phyloP scores from a whole-genome alignment of 2,888 invertebrate genomes.

The Ditula angustiorana region DNA sequence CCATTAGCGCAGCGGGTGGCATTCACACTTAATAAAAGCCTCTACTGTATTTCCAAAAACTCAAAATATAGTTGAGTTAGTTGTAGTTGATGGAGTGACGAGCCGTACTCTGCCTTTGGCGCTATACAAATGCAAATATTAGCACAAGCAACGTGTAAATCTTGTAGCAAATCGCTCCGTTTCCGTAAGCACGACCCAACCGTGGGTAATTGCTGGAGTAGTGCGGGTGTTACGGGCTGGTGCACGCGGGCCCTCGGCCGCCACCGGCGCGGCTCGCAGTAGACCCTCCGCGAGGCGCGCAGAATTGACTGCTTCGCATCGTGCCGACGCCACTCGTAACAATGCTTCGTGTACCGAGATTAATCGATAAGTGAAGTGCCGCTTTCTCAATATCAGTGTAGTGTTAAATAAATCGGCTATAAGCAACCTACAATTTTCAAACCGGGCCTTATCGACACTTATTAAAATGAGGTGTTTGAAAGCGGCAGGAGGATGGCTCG shows the following conservation, averaged over 20 bases:
- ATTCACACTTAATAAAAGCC: conserved; percentile 41
- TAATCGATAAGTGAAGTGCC: conserved; percentile 77
- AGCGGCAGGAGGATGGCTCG: conserved; percentile 82
- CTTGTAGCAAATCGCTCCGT: conserved; percentile 64
- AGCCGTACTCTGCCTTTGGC: not conserved
- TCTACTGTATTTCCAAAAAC: not conserved
- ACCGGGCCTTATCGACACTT: conserved; percentile 65
- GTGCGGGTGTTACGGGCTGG: conserved; percentile 79
- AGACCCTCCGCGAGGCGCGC: conserved; percentile 74
- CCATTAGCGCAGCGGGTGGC: conserved; percentile 54
- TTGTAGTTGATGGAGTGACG: not conserved
- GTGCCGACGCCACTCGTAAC: conserved; percentile 58
- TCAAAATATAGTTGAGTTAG: not conserved
- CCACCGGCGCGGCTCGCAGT: conserved; percentile 62
- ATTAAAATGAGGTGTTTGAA: conserved; percentile 83
- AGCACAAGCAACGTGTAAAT: conserved; percentile 58
- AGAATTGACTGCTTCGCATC: conserved; percentile 73
- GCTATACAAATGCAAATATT: conserved; percentile 42
- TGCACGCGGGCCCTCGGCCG: conserved; percentile 80
- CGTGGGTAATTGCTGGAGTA: conserved; percentile 82
- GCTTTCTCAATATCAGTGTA: conserved; percentile 71
- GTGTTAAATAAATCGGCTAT: conserved; percentile 70
- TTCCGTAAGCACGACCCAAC: conserved; percentile 69
- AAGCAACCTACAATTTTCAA: conserved; percentile 58
- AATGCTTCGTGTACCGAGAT: conserved; percentile 75